Evolutionary conservation across 2,797 vertebrate species (phyloP).

Genomic region (Anas capensis): DNA sequence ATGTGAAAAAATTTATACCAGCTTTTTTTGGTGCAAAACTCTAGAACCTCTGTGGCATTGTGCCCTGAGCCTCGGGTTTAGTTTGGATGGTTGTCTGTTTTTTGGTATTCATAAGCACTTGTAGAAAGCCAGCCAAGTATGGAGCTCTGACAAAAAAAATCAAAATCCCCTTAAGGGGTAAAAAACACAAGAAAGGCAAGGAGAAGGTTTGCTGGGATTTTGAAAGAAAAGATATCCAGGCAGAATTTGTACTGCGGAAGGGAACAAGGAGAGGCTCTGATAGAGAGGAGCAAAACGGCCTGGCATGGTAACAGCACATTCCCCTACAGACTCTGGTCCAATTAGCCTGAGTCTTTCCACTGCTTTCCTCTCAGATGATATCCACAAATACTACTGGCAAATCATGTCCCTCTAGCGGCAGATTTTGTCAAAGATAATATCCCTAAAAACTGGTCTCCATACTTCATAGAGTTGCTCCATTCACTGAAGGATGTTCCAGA

Average conservation of each 20-base stretch:
- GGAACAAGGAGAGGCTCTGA: neutral
- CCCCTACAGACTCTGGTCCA: neutral
- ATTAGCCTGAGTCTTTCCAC: neutral
- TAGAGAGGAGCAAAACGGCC: neutral
- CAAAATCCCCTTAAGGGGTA: neutral
- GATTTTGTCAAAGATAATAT: neutral
- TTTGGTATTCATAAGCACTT: neutral
- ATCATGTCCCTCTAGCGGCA: neutral
- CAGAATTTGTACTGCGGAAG: neutral
- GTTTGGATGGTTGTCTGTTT: neutral
- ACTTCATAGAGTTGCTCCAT: neutral
- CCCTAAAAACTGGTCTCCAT: neutral
- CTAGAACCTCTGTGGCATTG: neutral
- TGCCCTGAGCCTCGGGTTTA: neutral
- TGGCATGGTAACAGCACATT: rapidly evolving
- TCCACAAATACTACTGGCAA: neutral
- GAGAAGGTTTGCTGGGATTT: neutral
- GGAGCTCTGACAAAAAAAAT: neutral
- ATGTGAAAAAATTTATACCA: neutral
- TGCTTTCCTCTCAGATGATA: neutral
- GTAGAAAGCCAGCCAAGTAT: neutral
- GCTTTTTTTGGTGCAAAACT: neutral
- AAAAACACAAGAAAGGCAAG: neutral
- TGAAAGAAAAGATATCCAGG: neutral
- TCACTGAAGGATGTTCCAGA: neutral